phyloP scores from a whole-genome alignment of 2,888 invertebrate genomes.

The Nomada fabriciana region DNA sequence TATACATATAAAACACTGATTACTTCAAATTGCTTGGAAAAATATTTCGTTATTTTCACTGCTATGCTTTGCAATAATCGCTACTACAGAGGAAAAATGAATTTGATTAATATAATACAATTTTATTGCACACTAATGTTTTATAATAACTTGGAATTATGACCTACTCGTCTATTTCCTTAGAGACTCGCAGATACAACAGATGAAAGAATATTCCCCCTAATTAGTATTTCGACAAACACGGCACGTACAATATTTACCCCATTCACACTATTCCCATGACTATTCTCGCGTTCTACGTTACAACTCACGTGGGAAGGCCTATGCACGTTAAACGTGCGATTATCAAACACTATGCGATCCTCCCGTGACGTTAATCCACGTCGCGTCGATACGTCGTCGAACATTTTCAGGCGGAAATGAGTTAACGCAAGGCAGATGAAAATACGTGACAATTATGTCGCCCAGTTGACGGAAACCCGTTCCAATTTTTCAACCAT shows the following conservation, averaged over 20 bases:
- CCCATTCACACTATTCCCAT: neutral
- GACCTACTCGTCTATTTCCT: too few species aligned
- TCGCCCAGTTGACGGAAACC: neutral
- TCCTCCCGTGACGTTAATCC: neutral
- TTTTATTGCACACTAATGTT: too few species aligned
- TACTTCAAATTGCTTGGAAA: too few species aligned
- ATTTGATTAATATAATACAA: too few species aligned
- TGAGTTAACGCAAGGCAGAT: conserved; percentile 29
- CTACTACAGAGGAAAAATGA: too few species aligned
- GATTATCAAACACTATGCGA: neutral
- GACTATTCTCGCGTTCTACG: neutral
- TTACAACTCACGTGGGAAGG: neutral
- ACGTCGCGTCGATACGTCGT: conserved; percentile 5
- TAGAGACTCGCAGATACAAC: too few species aligned
- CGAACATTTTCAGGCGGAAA: conserved; percentile 36
- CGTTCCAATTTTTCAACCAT: conserved; percentile 33
- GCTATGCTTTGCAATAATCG: too few species aligned
- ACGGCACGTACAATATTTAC: neutral
- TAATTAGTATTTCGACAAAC: neutral
- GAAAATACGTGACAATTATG: conserved; percentile 41
- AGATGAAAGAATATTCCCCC: neutral
- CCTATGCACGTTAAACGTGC: conserved; percentile 4
- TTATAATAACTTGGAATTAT: too few species aligned
- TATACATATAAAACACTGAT: too few species aligned
- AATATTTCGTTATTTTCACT: too few species aligned